Conservation (phyloP, 2,113 vertebrate genomes). For the Spea bombifrons region DNA sequence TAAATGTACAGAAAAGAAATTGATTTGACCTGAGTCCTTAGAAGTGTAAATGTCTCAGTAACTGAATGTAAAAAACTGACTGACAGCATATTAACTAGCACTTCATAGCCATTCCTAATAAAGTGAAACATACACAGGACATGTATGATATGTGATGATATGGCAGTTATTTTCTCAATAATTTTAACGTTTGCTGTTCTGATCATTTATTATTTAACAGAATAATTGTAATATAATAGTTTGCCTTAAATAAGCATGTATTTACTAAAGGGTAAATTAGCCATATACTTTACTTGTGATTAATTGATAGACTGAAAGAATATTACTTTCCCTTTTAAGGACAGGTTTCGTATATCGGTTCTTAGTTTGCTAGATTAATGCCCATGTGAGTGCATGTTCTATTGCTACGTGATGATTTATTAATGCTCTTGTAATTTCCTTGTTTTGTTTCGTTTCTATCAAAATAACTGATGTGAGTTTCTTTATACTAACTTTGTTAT, state of each 20-base stretch:
- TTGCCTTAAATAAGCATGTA: background rate
- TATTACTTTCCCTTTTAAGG: conserved; percentile 1
- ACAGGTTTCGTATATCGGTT: conserved; percentile 4
- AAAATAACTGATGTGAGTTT: conserved; percentile 23
- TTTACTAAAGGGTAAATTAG: background rate
- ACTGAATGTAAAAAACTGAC: conserved; percentile 23
- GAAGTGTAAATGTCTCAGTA: conserved; percentile 6
- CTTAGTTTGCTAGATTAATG: conserved; percentile 14
- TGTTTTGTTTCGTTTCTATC: conserved; percentile 26
- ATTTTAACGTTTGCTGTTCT: background rate
- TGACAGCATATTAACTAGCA: conserved; percentile 17
- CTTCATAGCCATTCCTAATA: background rate
- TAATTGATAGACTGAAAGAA: background rate
- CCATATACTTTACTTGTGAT: background rate
- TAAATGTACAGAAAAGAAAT: conserved; percentile 20
- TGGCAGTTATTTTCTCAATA: too few relatives aligned
- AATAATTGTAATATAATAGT: background rate
- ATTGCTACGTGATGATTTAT: conserved; percentile 12
- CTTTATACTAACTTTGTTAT: conserved; percentile 16
- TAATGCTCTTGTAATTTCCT: conserved; percentile 21
- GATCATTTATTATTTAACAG: background rate
- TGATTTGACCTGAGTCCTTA: conserved; percentile 22
- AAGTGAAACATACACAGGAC: background rate
- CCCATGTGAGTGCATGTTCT: background rate
- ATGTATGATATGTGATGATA: background rate